Base-by-base conservation (phyloP, 2,797 vertebrate genomes). In the Austrolebias charrua region DNA sequence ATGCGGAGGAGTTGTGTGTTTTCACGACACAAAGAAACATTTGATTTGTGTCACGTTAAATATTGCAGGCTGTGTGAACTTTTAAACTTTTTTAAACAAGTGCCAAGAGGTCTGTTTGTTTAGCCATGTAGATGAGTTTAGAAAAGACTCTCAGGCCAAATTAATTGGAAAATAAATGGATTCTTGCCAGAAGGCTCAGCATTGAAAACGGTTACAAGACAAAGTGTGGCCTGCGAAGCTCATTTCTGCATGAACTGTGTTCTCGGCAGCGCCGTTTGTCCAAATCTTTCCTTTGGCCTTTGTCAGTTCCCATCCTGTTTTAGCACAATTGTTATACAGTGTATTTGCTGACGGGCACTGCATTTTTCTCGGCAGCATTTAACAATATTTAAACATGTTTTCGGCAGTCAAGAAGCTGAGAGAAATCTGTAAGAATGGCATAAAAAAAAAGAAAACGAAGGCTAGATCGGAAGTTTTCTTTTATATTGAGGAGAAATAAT, bases 81-180 rank as follows among this genome's bases (percentile, higher is more conserved):
- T 76, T 78, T 63, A 72, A 81, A 82, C 73, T 57, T 69, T 84
- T 63, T 78, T 66, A 62, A 62, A 48, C 75, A 85, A 83, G 74
- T 89, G 83, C 75, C 78, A 75, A 65, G 76, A 74, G 68, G 72
- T 83, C 80, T 85, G 79, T 80, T 86, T 69, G 76, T 88, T 85
- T 88, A 81, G 69, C 78, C 73, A 86, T 69, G 61, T 75, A 80
- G 83, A 89, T 82, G 73, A 89, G 77, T 64, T 82, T 73, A 81
- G 84, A 85, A 87, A 88, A 84, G 71, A 81, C 63, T 78, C 82
- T 79, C 82, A 86, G 86, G 89, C 89, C 85, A 87, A 75, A 88
- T 91, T 92, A 92, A 91, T 90, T 89, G 84, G 88, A 83, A 86
- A 90, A 86, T 81, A 80, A 86, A 65, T 90, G 89, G 89, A 86